A percentile compares a stretch with the other conserved stretches of the same genome.
phyloP scores from a whole-genome alignment of 1,140 invertebrate genomes.

The Stegodyphus dumicola region DNA sequence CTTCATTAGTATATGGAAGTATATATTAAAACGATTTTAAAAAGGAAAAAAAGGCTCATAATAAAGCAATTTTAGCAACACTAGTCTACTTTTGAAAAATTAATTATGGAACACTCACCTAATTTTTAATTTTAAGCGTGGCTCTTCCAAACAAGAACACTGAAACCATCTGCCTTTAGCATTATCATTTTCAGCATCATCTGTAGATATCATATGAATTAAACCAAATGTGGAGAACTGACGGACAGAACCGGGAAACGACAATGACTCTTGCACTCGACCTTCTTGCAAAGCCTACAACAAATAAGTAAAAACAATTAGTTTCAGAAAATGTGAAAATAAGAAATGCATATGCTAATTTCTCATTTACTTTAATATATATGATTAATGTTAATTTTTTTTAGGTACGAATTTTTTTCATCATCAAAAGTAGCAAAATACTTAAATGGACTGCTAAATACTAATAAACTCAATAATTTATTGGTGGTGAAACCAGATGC shows the following conservation, averaged over 20 bases:
- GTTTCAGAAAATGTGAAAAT: background rate
- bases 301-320: background rate
- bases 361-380: too few relatives aligned
- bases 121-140: slow-evolving; percentile 54
- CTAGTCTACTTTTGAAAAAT: background rate
- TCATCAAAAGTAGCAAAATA: too few relatives aligned
- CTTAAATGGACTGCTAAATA: too few relatives aligned
- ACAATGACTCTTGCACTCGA: slow-evolving; percentile 40
- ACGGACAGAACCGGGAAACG: slow-evolving; percentile 53
- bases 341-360: background rate
- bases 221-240: slow-evolving; percentile 62
- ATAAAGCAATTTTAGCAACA: background rate
- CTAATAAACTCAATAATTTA: too few relatives aligned
- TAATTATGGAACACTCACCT: slow-evolving; percentile 22
- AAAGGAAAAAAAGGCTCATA: background rate
- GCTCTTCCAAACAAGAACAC: slow-evolving; percentile 49
- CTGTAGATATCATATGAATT: slow-evolving; percentile 40
- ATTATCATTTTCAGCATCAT: slow-evolving; percentile 53
- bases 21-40: background rate
- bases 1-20: background rate
- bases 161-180: slow-evolving; percentile 40
- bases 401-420: too few relatives aligned
- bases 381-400: too few relatives aligned
- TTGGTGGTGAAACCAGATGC: too few relatives aligned
- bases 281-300: slow-evolving; percentile 62